Evolutionary conservation across 2,888 invertebrate genomes (phyloP), one percentile per base, ranked within the genome.

Genomic region (Lottia scabra): DNA sequence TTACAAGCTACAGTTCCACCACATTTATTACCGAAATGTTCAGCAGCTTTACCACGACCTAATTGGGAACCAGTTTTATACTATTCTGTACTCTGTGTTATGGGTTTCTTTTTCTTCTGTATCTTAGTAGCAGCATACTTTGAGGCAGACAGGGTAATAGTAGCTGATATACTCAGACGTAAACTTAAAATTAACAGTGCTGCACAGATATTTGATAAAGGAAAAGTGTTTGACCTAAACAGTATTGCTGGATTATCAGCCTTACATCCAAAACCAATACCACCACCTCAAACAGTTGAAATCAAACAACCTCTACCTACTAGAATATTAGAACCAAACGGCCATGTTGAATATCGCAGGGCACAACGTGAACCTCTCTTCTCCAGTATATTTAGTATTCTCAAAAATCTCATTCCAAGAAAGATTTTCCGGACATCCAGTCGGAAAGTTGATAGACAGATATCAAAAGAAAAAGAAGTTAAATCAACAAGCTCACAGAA

Each of bases 51-150:
- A 68, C 92, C 92, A 1, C 92, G 96, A 63, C 96, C 96, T 0
- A 89, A 90, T 1, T 96, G 95, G 95, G 96, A 96, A 87, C 90
- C 91, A 6, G 89, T 92, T 26, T 90, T 95, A 67, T 94, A 94
- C 84, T 94, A 90, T 78, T 85, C 87, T 70, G 87, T 89, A 71
- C 84, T 91, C 63, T 87, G 85, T 68, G 76, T 87, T 63, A 87
- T 88, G 85, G 89, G 91, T 68, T 91, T 93, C 77, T 90, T 93
- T 80, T 91, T 95, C 78, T 87, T 94, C 81, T 92, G 93, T 82
- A 92, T 94, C 43, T 85, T 94, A 73, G 92, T 93, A 45, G 92
- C 93, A 46, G 93, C 94, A 0, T 92, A 93, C 79, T 91, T 94
- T 63, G 95, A 95, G 82, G 93, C 94, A 0, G 93, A 94, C 81